Percentiles rank a stretch among this genome's conserved stretches.
Conservation (phyloP, 30 jellyfish, hydroid and myxozoan species). For the Nemopilema nomurai region DNA sequence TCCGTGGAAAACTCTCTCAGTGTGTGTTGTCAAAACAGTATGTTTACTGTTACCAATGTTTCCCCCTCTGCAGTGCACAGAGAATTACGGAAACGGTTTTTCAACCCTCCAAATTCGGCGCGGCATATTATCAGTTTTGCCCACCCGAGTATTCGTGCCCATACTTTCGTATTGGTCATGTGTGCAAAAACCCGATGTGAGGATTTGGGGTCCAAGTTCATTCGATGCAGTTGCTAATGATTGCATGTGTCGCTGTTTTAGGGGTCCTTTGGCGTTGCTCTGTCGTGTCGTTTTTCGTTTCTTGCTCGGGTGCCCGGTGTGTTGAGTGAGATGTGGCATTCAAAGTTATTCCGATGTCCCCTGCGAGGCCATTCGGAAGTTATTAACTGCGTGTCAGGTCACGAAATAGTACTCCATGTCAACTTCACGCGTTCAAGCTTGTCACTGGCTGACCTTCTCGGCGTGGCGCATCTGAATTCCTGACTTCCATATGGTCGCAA, state of each 20-base stretch:
- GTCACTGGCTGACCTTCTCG: not conserved
- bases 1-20: not conserved
- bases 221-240: too few relatives aligned
- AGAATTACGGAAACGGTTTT: too few relatives aligned
- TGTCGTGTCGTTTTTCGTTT: not conserved
- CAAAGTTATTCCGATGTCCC: constrained; percentile 28
- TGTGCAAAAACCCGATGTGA: too few relatives aligned
- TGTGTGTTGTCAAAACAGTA: not conserved
- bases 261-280: not conserved
- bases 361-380: constrained; percentile 31
- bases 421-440: constrained; percentile 17
- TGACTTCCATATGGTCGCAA: not conserved
- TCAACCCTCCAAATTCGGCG: too few relatives aligned
- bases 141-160: too few relatives aligned
- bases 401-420: constrained; percentile 38
- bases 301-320: not conserved
- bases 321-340: constrained; percentile 40
- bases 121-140: too few relatives aligned
- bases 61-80: too few relatives aligned
- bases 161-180: too few relatives aligned
- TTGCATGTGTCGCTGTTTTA: too few relatives aligned
- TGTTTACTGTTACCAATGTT: not conserved
- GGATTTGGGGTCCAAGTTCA: too few relatives aligned
- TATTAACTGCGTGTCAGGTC: constrained; percentile 28
- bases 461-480: not conserved